Evolutionary conservation across 2,888 invertebrate species (phyloP).

Genomic region (Yponomeuta evonymella): DNA sequence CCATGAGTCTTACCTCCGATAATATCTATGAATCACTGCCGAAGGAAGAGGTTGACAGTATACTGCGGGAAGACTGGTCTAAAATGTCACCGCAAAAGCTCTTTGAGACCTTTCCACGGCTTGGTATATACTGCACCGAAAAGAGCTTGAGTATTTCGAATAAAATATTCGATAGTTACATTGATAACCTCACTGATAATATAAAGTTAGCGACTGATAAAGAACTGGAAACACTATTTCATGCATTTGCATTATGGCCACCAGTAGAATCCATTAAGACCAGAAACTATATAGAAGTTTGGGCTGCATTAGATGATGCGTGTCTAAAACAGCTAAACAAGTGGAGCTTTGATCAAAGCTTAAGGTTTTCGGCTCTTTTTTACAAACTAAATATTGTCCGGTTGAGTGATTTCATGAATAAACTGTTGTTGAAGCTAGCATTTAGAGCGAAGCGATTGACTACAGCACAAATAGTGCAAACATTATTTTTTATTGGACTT

Average conservation of each 20-base stretch:
- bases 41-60: constrained; percentile 37
- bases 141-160: constrained; percentile 51
- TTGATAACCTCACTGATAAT: constrained; percentile 66
- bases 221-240: constrained; percentile 73
- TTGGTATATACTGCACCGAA: constrained; percentile 48
- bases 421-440: constrained; percentile 71
- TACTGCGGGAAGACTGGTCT: constrained; percentile 42
- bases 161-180: constrained; percentile 53
- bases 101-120: constrained; percentile 42
- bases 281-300: constrained; percentile 78
- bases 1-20: constrained; percentile 30
- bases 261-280: constrained; percentile 64
- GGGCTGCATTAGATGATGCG: constrained; percentile 81
- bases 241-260: constrained; percentile 70
- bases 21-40: constrained; percentile 18
- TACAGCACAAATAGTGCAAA: constrained; percentile 79
- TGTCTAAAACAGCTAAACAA: constrained; percentile 61
- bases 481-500: constrained; percentile 80
- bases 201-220: constrained; percentile 73
- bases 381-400: constrained; percentile 75
- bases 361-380: constrained; percentile 80
- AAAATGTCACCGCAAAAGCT: constrained; percentile 39
- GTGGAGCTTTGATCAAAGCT: constrained; percentile 72
- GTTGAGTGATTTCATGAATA: constrained; percentile 73
- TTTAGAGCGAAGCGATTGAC: constrained; percentile 76